Conservation (phyloP, 2,113 vertebrate genomes). For the human region GRCh38 chr1:190958501-190959000, state of each 20-base stretch:
- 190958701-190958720: not conserved
- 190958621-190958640: not conserved
- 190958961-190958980: not conserved
- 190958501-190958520: not conserved
- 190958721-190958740: not conserved
- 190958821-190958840: not conserved
- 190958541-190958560: not conserved
- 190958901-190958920: not conserved
- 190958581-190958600: not conserved
- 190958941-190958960: not conserved
- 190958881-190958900: not conserved
- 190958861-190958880: not conserved
- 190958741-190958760: not conserved
- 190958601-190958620: not conserved
- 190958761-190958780: not conserved
- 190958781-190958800: not conserved
- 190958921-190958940: not conserved
- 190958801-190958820: not conserved
- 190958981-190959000: not conserved
- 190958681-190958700: not conserved
- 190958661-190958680: not conserved
- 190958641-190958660: not conserved
- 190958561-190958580: not conserved
- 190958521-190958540: not conserved
- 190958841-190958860: not conserved